Conservation (phyloP, 1,140 invertebrate genomes). For the Tetranychus urticae region DNA sequence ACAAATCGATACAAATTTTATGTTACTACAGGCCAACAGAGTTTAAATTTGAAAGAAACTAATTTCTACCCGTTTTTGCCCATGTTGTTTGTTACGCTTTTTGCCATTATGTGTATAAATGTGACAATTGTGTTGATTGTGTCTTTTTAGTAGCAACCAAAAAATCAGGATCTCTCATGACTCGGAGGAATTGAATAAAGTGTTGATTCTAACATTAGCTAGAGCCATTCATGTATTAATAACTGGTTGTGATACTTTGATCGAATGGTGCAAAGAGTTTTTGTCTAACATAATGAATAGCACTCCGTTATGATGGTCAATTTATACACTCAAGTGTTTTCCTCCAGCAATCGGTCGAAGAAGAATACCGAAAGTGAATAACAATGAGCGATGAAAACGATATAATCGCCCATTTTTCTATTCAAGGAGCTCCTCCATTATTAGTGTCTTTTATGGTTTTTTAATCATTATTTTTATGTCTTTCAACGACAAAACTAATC, state of each 20-base stretch:
- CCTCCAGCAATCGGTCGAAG: constrained; percentile 47
- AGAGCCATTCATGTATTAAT: constrained; percentile 81
- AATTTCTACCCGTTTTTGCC: too few species aligned
- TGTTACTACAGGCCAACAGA: too few species aligned
- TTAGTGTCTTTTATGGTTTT: constrained; percentile 55
- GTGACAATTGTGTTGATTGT: too few species aligned
- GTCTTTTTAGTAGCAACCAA: too few species aligned
- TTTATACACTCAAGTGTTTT: constrained; percentile 72
- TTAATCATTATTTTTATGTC: too few species aligned
- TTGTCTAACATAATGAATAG: constrained; percentile 70
- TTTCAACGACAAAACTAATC: too few species aligned
- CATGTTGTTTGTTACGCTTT: too few species aligned
- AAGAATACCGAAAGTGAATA: constrained; percentile 37
- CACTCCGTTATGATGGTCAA: constrained; percentile 66
- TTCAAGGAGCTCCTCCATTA: constrained; percentile 57
- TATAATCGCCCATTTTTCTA: constrained; percentile 79
- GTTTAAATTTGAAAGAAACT: too few species aligned
- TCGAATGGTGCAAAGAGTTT: constrained; percentile 69
- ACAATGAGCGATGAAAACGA: constrained; percentile 43
- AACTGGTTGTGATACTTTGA: constrained; percentile 39
- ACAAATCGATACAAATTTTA: too few species aligned
- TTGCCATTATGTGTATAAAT: too few species aligned
- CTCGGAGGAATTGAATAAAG: constrained; percentile 68
- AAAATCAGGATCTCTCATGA: constrained; percentile 60
- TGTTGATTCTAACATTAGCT: constrained; percentile 66